Evolutionary conservation across 2,797 vertebrate species (phyloP).

Genomic region (Galaxias olidus): DNA sequence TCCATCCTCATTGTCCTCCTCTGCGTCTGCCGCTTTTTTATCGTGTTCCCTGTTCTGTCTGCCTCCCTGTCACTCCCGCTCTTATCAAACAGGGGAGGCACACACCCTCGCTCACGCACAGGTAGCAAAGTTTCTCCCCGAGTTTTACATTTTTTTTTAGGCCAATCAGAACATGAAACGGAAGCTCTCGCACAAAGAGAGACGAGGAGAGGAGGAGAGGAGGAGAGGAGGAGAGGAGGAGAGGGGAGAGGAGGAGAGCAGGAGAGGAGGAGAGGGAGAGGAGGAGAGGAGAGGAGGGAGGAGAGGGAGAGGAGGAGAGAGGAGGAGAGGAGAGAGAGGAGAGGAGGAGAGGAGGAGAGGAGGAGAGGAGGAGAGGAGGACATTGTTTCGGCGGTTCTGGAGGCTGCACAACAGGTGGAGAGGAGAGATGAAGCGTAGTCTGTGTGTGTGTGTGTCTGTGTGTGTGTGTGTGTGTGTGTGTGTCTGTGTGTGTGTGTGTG

Average conservation of each 20-base stretch:
- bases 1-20: not conserved
- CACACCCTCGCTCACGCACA: slow-evolving; percentile 33
- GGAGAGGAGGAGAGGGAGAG: slow-evolving; percentile 63
- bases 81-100: slow-evolving; percentile 26
- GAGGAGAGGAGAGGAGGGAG: slow-evolving; percentile 24
- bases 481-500: slow-evolving; percentile 4
- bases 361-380: slow-evolving; percentile 50
- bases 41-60: not conserved
- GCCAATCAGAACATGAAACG: slow-evolving; percentile 74
- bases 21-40: not conserved
- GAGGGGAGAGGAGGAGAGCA: slow-evolving; percentile 46
- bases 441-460: slow-evolving; percentile 9
- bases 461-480: slow-evolving; percentile 50
- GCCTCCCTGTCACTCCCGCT: not conserved
- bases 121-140: slow-evolving; percentile 69
- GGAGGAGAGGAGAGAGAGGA: slow-evolving; percentile 10
- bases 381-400: slow-evolving; percentile 62
- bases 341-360: not conserved
- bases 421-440: slow-evolving; percentile 34
- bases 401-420: slow-evolving; percentile 53
- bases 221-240: slow-evolving; percentile 56
- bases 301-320: slow-evolving; percentile 35
- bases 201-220: slow-evolving; percentile 43
- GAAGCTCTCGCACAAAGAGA: slow-evolving; percentile 37
- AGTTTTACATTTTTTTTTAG: slow-evolving; percentile 65